These are phyloP conservation scores for Luscinia megarhynchos DNA, from an alignment of 2,797 vertebrate species.

Conservation along the genomic window DNA sequence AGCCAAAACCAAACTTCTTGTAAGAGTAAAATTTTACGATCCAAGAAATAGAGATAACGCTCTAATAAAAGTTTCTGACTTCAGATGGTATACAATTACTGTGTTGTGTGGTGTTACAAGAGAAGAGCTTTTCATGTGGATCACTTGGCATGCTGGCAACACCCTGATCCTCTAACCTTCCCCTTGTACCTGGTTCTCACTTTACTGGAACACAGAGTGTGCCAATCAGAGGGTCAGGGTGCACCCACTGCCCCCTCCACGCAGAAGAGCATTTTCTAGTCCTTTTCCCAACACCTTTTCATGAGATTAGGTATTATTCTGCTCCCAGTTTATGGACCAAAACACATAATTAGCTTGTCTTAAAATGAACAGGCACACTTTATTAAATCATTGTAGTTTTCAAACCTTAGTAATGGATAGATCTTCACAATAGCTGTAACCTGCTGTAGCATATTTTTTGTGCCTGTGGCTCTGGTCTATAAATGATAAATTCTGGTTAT, in stretches of 20 bases:
- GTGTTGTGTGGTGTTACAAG: not conserved
- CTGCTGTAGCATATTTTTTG: not conserved
- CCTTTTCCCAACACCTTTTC: not conserved
- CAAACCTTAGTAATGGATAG: not conserved
- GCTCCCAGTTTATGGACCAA: not conserved
- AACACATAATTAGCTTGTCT: not conserved
- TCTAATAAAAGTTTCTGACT: not conserved
- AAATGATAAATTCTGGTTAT: not conserved
- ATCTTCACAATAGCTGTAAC: not conserved
- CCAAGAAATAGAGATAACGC: not conserved
- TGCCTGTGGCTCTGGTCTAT: not conserved
- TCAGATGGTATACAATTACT: not conserved
- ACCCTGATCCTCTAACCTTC: fast-evolving
- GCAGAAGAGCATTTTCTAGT: not conserved
- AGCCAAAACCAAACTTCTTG: not conserved
- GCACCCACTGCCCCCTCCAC: not conserved
- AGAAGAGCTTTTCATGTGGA: not conserved
- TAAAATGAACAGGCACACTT: not conserved
- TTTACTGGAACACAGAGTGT: not conserved
- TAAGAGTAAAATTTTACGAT: not conserved
- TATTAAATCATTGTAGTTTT: not conserved
- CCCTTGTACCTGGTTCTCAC: not conserved
- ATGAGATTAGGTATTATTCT: not conserved
- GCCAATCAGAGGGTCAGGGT: not conserved
- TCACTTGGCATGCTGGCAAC: not conserved